Evolutionary conservation across 2,113 vertebrate species (phyloP), one percentile per base, ranked within the genome.

Genomic region (Eudorcas thomsonii): DNA sequence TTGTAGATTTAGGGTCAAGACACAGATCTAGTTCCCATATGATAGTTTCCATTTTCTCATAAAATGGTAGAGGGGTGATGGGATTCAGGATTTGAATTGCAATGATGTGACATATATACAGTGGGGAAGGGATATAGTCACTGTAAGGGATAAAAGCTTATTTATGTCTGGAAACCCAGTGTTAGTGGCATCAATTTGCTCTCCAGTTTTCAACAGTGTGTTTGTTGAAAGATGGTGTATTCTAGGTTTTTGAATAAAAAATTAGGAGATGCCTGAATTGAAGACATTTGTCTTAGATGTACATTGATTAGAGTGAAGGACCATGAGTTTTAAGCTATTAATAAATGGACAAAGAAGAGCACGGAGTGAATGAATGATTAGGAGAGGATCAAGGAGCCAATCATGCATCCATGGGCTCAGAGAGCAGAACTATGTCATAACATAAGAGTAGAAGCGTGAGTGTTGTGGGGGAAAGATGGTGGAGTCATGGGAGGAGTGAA

Each of bases 141-240:
- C 6, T 21, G 15, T 30, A 80, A 78, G 78, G 17, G 1, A 26
- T 26, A 67, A 57, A 52, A 60, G 30, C 5, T 55, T 55, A 59
- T 87, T 54, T 55, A 8, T 4, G 4, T 19, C 33, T 78, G 12
- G 39, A 82, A 85, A 1, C 9, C n/a, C 80, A 28, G 4, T 16
- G 64, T 83, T 39, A 74, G 16, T 7, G 26, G 19, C 16, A 39
- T 62, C 25, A 33, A 0, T 83, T 54, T 84, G 45, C 28, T 36
- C 21, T 88, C 86, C 30, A 50, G 28, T 54, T 97, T 90, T 94
- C 60, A 52, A 59, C 33, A 88, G 7, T 4, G 71, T 21, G 57
- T 55, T 88, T 59, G 23, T 30, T 62, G 25, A 90, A 78, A 90
- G 60, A 78, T 8, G 7, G 2, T 30, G 1, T 64, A 6, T 77